phyloP scores from a whole-genome alignment of 2,888 invertebrate species.

The Pseudococcus viburni region DNA sequence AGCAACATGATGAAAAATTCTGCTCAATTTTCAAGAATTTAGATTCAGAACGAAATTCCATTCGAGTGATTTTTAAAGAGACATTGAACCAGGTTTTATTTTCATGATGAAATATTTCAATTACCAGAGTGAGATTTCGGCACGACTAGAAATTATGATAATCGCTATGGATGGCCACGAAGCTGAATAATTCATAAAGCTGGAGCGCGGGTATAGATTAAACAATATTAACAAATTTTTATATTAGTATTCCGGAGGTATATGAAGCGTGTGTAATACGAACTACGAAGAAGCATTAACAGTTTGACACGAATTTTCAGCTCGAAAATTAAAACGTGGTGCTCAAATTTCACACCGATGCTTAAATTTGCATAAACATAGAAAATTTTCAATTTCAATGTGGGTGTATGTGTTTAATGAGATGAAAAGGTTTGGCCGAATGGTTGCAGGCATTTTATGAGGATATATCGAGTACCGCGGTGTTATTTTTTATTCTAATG shows the following conservation, averaged over 20 bases:
- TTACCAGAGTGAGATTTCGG: not conserved
- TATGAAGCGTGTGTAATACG: not conserved
- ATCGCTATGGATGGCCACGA: not conserved
- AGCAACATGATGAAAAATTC: no score
- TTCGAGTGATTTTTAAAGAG: not conserved
- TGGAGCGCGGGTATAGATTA: not conserved
- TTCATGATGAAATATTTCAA: conserved; percentile 12
- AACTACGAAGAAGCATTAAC: not conserved
- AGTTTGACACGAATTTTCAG: conserved; percentile 28
- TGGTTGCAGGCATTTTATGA: conserved; percentile 40
- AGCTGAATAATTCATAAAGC: conserved; percentile 37
- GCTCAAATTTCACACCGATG: not conserved
- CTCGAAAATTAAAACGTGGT: conserved; percentile 4
- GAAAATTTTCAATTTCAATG: not conserved
- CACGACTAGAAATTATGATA: conserved; percentile 18
- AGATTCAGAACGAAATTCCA: not conserved
- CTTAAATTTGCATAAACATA: conserved; percentile 51
- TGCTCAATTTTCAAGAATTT: not conserved
- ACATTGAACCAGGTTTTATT: not conserved
- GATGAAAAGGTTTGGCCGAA: conserved; percentile 21
- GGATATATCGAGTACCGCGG: not conserved
- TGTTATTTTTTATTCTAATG: conserved; percentile 30
- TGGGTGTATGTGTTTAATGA: conserved; percentile 19
- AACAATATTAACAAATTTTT: conserved; percentile 3
- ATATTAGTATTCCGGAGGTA: conserved; percentile 15